Evolutionary conservation across 2,888 invertebrate genomes (phyloP), one percentile per base, ranked within the genome.

Genomic region (Caenorhabditis plicata): DNA sequence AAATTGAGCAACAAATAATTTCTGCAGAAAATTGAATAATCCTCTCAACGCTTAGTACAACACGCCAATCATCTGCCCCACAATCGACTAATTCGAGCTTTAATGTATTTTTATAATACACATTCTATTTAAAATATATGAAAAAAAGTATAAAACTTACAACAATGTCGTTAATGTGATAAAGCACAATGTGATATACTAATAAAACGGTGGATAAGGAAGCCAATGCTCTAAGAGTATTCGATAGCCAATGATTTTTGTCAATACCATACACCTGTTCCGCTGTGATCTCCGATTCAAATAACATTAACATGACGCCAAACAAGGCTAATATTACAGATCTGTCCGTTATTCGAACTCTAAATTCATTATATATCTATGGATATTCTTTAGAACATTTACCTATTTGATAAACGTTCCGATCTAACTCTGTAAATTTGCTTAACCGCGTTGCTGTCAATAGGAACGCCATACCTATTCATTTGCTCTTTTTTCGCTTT

Each of bases 51-150:
- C 95, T 96, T 90, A 98, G 92, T 81, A 96, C 96, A 85, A 98
- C 98, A 82, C 96, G 88, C 96, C 96, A 99, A 86, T 98, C 98
- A 84, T 99, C 98, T 73, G 96, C 94, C 85, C 96, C 96, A 87
- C 98, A 99, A 88, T 98, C 96, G 85, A 98, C 93, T 89, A 96
- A 92, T 87, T 96, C 98, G 86, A 98, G 88, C 96, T 98, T 87
- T 36, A 73, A 60, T 17, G 33, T 17, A 22, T 23, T 22, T 2
- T 17, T 35, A 25, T 26, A 17, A 29, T 22, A 3, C 22, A 19
- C 11, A 11, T 29, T 29, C 29, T 29, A 17, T 33, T n/a, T 15
- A n/a, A 15, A 33, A 5, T 33, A 23, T 20, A 11, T n/a, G 31
- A 31, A 11, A 11, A 31, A n/a, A 22, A 17, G n/a, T 20, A 3